Percentiles rank a stretch among this genome's conserved stretches.
These are phyloP conservation scores for Hoplostethus atlanticus DNA, from an alignment of 2,797 vertebrate species.

Conservation along the genomic window DNA sequence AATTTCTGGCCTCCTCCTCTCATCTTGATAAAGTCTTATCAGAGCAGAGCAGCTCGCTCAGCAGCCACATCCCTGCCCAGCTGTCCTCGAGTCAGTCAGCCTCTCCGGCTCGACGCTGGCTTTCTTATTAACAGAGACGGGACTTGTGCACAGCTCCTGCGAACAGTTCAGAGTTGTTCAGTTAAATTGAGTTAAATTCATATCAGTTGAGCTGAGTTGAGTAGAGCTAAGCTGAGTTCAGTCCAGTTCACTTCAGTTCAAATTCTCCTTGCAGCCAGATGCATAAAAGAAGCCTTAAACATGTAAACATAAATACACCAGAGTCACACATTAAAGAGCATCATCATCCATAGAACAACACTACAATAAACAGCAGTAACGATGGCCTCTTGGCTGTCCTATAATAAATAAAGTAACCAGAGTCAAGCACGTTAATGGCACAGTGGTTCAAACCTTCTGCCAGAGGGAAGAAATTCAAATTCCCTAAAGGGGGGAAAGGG, in stretches of 20 bases:
- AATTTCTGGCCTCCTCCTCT: constrained; percentile 78
- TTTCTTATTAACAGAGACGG: constrained; percentile 1
- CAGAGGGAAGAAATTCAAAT: too few relatives aligned
- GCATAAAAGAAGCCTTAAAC: not conserved
- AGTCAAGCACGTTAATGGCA: too few relatives aligned
- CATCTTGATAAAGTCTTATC: constrained; percentile 87
- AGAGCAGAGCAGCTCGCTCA: constrained; percentile 76
- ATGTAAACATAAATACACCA: not conserved
- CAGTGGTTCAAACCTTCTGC: too few relatives aligned
- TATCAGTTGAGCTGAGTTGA: too few relatives aligned
- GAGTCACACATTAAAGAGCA: not conserved
- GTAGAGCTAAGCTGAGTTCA: not conserved
- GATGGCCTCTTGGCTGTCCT: too few relatives aligned
- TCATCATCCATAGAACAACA: not conserved
- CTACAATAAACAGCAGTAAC: too few relatives aligned
- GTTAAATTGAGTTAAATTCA: not conserved
- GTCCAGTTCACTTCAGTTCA: not conserved
- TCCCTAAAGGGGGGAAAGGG: too few relatives aligned
- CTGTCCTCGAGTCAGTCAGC: constrained; percentile 38
- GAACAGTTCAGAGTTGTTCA: not conserved
- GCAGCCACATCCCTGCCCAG: constrained; percentile 80
- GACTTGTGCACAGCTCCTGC: not conserved
- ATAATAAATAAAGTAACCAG: too few relatives aligned
- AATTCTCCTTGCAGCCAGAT: not conserved
- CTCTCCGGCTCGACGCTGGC: too few relatives aligned